phyloP scores from a whole-genome alignment of 2,797 vertebrate genomes.

The Hydrophis major region DNA sequence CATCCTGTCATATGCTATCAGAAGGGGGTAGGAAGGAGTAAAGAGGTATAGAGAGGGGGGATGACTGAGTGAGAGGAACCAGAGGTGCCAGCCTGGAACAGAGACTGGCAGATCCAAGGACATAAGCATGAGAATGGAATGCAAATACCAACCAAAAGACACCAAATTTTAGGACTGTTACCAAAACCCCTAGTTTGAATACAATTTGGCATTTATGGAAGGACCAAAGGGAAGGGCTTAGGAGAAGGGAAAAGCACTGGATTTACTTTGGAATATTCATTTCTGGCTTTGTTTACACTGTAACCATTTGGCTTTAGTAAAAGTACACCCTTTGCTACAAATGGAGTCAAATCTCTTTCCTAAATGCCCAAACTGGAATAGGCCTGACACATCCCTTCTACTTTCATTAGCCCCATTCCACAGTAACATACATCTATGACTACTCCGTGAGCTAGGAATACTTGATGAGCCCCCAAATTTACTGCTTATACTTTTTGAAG shows the following conservation, averaged over 20 bases:
- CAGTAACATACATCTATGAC: background rate
- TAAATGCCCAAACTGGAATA: background rate
- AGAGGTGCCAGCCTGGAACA: background rate
- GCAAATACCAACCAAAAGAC: background rate
- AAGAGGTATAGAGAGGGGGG: background rate
- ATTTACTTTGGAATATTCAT: background rate
- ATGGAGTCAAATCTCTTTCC: background rate
- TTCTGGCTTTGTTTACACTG: background rate
- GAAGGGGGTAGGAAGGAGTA: background rate
- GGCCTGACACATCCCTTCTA: background rate
- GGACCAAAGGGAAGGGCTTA: too few relatives aligned
- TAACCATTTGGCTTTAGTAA: background rate
- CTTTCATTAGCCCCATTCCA: background rate
- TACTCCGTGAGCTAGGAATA: background rate
- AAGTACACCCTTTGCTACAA: background rate
- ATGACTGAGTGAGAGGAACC: background rate
- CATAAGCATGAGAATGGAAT: background rate
- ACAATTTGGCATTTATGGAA: background rate
- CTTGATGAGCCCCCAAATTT: background rate
- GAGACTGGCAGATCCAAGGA: background rate
- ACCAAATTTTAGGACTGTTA: background rate
- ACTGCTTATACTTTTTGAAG: background rate
- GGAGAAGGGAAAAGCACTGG: background rate
- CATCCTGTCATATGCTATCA: background rate
- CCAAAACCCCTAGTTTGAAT: background rate